A percentile compares a stretch with the other conserved stretches of the same genome.
phyloP scores from a whole-genome alignment of 2,888 invertebrate species.

The Leucophenga maculata region DNA sequence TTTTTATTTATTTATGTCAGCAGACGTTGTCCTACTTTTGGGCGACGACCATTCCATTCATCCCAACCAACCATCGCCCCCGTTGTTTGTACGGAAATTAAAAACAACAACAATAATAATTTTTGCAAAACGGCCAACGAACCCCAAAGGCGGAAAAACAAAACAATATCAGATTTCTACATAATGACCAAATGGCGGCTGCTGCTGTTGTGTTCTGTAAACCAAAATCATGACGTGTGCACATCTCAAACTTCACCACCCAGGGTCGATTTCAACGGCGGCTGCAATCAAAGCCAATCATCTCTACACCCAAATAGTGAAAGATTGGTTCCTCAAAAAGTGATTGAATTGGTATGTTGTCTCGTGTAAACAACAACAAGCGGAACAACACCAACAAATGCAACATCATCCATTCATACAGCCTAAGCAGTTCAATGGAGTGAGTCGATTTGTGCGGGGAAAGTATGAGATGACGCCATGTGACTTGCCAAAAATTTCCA shows the following conservation, averaged over 20 bases:
- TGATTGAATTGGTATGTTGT: conserved; percentile 16
- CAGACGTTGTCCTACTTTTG: conserved; percentile 17
- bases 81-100: conserved; percentile 41
- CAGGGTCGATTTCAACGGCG: no score
- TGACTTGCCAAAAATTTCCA: conserved; percentile 4
- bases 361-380: not conserved
- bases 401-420: not conserved
- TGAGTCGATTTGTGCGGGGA: not conserved
- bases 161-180: conserved; percentile 36
- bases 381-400: conserved; percentile 5
- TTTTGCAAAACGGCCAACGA: conserved; percentile 10
- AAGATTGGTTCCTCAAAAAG: not conserved
- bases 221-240: conserved; percentile 5
- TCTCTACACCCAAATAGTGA: no score
- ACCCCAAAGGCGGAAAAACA: not conserved
- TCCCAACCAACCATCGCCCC: no score
- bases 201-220: not conserved
- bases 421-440: not conserved
- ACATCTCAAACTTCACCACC: not conserved
- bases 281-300: no score
- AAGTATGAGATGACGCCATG: not conserved
- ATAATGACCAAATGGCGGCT: conserved; percentile 28
- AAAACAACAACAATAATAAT: conserved; percentile 15
- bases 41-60: not conserved
- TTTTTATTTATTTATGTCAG: not conserved